Conservation (phyloP, 1,140 invertebrate genomes). For the Ditylenchus dipsaci region DNA sequence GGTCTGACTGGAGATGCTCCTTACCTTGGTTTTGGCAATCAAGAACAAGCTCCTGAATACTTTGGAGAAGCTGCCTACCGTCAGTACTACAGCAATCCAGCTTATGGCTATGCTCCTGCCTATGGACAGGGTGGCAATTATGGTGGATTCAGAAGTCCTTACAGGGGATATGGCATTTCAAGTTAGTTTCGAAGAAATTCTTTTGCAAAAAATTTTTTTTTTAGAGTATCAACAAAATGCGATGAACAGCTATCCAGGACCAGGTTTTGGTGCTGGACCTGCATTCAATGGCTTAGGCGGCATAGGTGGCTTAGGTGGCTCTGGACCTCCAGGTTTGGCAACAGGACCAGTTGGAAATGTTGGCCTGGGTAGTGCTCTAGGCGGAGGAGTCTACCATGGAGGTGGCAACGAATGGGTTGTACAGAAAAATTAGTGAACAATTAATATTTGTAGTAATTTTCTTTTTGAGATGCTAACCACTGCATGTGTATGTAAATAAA, state of each 20-base stretch:
- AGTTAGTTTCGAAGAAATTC: not conserved
- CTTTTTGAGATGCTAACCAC: no score
- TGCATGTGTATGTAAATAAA: no score
- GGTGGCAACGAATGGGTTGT: constrained; percentile 28
- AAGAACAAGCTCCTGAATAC: constrained; percentile 41
- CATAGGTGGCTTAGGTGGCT: not conserved
- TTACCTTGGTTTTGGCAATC: constrained; percentile 34
- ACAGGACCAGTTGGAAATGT: not conserved
- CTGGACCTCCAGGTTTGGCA: constrained; percentile 1
- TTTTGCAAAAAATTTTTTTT: constrained; percentile 10
- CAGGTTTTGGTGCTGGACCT: constrained; percentile 1
- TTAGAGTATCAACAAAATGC: not conserved
- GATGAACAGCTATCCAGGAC: not conserved
- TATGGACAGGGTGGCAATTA: constrained; percentile 3
- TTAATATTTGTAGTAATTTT: not conserved
- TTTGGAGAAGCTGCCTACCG: constrained; percentile 28
- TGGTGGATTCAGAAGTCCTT: not conserved
- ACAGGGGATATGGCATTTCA: constrained; percentile 13
- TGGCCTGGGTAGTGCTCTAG: not conserved
- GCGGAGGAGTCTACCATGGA: constrained; percentile 22
- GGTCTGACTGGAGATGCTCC: constrained; percentile 41
- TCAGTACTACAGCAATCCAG: constrained; percentile 20
- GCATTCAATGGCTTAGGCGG: no score
- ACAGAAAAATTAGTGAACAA: not conserved
- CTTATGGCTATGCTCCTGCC: constrained; percentile 18